These are phyloP conservation scores for Anolis carolinensis DNA, from an alignment of 2,113 vertebrate species.

Conservation along the genomic window DNA sequence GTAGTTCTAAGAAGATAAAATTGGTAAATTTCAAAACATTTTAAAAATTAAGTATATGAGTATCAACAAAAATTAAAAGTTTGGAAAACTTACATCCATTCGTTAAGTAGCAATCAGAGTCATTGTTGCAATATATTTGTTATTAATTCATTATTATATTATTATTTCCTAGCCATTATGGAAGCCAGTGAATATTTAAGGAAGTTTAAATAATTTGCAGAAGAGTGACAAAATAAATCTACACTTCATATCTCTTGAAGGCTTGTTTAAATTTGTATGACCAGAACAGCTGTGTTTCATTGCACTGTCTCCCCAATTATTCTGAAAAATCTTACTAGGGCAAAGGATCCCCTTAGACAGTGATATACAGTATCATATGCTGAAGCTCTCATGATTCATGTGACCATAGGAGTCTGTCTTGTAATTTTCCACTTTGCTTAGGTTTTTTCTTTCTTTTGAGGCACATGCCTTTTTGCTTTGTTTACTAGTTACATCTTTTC, in stretches of 20 bases:
- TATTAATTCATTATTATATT: background rate
- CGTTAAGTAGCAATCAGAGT: background rate
- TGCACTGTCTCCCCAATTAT: constrained; percentile 1
- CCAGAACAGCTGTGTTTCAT: constrained; percentile 9
- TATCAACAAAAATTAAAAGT: background rate
- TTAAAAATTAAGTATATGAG: background rate
- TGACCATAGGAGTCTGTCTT: background rate
- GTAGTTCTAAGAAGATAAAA: constrained; percentile 23
- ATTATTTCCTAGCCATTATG: background rate
- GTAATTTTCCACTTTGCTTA: constrained; percentile 48
- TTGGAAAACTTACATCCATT: background rate
- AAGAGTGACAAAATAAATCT: background rate
- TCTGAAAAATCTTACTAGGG: background rate
- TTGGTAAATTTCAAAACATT: background rate
- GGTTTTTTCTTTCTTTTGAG: background rate
- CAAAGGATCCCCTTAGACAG: background rate
- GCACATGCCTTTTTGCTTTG: constrained; percentile 47
- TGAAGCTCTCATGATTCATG: constrained; percentile 13
- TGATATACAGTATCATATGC: constrained; percentile 2
- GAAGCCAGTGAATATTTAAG: background rate
- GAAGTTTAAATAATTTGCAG: background rate
- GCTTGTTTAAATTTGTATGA: background rate
- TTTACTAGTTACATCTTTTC: constrained; percentile 54
- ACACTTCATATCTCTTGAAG: background rate
- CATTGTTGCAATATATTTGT: background rate